Evolutionary conservation across 1,140 invertebrate species (phyloP), one percentile per base, ranked within the genome.

Genomic region (Dryas iulia): DNA sequence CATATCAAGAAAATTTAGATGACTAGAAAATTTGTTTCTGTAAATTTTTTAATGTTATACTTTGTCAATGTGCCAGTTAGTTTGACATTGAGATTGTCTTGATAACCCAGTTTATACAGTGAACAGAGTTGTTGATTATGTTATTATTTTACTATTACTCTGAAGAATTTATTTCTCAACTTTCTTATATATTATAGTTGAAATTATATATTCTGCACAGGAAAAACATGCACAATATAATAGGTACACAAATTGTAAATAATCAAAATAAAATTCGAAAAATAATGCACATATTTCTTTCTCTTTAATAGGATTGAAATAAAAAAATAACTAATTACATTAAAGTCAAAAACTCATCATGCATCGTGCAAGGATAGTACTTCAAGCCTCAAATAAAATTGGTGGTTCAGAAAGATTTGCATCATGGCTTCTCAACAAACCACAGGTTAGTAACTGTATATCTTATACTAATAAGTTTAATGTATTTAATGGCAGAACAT

Each of bases 301-400:
- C n/a, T 26, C 25, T 1, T 14, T 56, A 54, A 24, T 25, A 56
- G 53, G 24, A 56, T 56, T 56, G 53, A n/a, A 4, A 56, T n/a
- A 4, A 24, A 56, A 26, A 24, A n/a, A n/a, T 56, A 7, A 21
- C 39, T 11, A 10, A 47, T 1, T 24, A 4, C 8, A 63, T 35
- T 31, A 60, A 61, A 59, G 47, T 25, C 35, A 68, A 71, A n/a
- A 28, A 68, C 28, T 60, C 69, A 83, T 94, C 92, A 96, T 96
- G 95, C 95, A 96, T 94, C 94, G 95, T 82, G 95, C 94, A 82
- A 94, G 94, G 82, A 88, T 94, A 84, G 92, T 95, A 53, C 94
- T 93, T 79, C 93, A 95, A 70, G 87, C 94, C 70, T 92, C 95
- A 82, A 94, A 94, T 86, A 93, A 92, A 69, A 89, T 94, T 66